Percentiles rank a stretch among this genome's conserved stretches.
These are phyloP conservation scores for Botrylloides violaceus DNA, from an alignment of 23 tunicate species.

Conservation along the genomic window DNA sequence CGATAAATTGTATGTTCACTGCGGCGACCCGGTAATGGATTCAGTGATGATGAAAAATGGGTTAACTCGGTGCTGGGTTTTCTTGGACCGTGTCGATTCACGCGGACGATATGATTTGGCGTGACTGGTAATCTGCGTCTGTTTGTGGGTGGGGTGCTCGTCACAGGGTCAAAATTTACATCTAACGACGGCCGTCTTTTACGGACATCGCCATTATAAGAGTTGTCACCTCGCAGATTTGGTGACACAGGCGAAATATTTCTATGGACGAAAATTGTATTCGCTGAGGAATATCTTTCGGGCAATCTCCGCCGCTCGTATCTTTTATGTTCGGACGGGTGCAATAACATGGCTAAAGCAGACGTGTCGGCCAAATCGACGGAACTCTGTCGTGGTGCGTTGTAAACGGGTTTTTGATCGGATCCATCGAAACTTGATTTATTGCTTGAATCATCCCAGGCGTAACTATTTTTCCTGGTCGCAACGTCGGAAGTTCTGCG, in stretches of 20 bases:
- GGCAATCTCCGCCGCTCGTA: background rate
- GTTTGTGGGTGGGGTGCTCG: background rate
- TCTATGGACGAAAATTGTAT: background rate
- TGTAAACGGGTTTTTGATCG: too few species aligned
- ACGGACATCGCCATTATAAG: background rate
- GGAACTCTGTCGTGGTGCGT: too few species aligned
- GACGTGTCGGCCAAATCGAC: background rate
- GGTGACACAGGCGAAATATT: background rate
- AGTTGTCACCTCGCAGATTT: background rate
- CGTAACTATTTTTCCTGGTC: background rate
- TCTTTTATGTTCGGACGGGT: background rate
- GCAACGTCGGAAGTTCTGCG: background rate
- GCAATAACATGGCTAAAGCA: background rate
- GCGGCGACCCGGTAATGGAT: too few species aligned
- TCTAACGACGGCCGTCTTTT: background rate
- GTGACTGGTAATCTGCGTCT: background rate
- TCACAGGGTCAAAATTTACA: background rate
- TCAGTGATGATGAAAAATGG: too few species aligned
- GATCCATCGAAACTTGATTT: too few species aligned
- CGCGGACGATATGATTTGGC: background rate
- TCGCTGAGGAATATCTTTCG: background rate
- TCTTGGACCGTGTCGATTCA: too few species aligned
- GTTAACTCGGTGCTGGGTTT: too few species aligned
- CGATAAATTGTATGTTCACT: too few species aligned
- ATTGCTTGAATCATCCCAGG: background rate